Base-by-base conservation (phyloP, 2,888 invertebrate genomes). In the Dysmachus trigonus region DNA sequence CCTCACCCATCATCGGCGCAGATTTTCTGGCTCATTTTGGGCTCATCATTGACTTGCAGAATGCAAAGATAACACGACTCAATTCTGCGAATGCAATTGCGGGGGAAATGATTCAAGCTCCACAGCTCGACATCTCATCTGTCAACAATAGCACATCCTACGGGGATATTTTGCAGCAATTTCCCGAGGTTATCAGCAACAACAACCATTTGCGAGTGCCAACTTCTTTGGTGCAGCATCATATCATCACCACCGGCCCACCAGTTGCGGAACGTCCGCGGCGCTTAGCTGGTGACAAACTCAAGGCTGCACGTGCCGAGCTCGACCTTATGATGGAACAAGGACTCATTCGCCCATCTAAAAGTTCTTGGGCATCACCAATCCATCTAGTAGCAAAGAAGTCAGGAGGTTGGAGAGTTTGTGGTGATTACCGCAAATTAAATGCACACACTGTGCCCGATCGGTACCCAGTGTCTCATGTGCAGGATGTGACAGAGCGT, bases 271-370 rank as follows among this genome's bases (percentile, higher is more conserved):
- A 87, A 84, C 85, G 86, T n/a, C 79, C 87, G 22, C 89, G 89
- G 13, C 82, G 87, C 7, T 87, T 92, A 1, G 89, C 90, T 0
- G 90, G 90, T 0, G 86, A 87, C 1, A 87, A 88, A 27, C 72
- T 87, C 15, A 51, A 86, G 84, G 77, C 72, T 51, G 87, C 86
- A 41, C 81, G 85, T 18, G 31, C 85, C 1, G 86, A 88, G 41
- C 87, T 88, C 41, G 74, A 86, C 2, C 33, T 33, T 33, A 33
- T 33, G 33, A 33, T 87, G 35, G 89, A 91, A 30, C 87, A 89
- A 41, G 92, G 92, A 0, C 91, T 92, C 7, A 91, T 91, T 53
- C 88, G 91, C 7, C 92, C 91, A 0, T 92, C 91, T 0, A 89
- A 89, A 10, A 91, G 91, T 53, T 88, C 89, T 0, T 92, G 91